A percentile compares a stretch with the other conserved stretches of the same genome.
These are phyloP conservation scores for Plagiodera versicolora DNA, from an alignment of 2,888 invertebrate species.

Conservation along the genomic window DNA sequence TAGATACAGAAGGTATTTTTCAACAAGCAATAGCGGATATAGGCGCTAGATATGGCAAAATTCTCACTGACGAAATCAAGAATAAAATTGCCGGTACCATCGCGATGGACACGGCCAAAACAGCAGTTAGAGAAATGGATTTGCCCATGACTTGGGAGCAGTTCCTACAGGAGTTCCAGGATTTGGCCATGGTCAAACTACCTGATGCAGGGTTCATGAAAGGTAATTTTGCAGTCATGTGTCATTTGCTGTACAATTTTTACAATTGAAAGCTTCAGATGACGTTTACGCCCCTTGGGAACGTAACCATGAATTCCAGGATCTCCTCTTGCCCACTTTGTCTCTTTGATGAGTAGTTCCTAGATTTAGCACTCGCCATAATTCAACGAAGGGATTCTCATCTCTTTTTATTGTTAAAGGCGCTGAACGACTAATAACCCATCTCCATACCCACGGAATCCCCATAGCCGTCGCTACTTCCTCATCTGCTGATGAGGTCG, in stretches of 20 bases:
- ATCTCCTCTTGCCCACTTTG: too few relatives aligned
- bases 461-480: slow-evolving; percentile 90
- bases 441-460: slow-evolving; percentile 71
- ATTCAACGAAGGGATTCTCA: too few relatives aligned
- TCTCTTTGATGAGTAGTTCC: too few relatives aligned
- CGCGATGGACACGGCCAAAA: slow-evolving; percentile 61
- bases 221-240: slow-evolving; percentile 65
- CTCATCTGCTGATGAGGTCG: slow-evolving; percentile 70
- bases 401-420: slow-evolving; percentile 57
- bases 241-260: too few relatives aligned
- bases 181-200: slow-evolving; percentile 61
- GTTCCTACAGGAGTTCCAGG: slow-evolving; percentile 60
- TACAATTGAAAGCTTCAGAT: too few relatives aligned
- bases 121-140: slow-evolving; percentile 59
- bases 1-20: slow-evolving; percentile 78
- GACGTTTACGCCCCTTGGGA: too few relatives aligned
- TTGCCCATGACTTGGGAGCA: slow-evolving; percentile 69
- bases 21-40: slow-evolving; percentile 70
- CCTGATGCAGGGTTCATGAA: slow-evolving; percentile 66
- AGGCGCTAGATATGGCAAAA: slow-evolving; percentile 67
- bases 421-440: slow-evolving; percentile 74
- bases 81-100: slow-evolving; percentile 70
- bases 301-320: too few relatives aligned
- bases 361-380: too few relatives aligned
- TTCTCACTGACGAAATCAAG: slow-evolving; percentile 77